Evolutionary conservation across 2,113 vertebrate species (phyloP).

Genomic region (Verasper variegatus): DNA sequence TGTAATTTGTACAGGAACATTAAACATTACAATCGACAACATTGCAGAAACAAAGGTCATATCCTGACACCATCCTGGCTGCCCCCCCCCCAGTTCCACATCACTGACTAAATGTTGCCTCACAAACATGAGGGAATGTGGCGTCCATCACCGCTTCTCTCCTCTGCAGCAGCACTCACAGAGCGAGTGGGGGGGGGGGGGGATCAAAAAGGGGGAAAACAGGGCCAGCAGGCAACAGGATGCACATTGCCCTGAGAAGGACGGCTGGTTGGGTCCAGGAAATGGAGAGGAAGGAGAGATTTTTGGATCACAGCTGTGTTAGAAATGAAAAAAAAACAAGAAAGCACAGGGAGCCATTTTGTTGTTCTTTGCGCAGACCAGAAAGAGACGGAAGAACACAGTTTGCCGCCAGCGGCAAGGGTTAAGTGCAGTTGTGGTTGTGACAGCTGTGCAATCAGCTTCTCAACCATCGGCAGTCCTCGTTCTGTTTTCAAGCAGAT

Average conservation of each 20-base stretch:
- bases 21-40: too few relatives aligned
- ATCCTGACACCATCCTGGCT: too few relatives aligned
- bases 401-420: slow-evolving; percentile 15
- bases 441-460: slow-evolving; percentile 6
- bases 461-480: not conserved
- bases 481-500: not conserved
- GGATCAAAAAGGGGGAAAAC: slow-evolving; percentile 61
- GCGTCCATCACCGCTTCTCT: slow-evolving; percentile 5
- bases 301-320: slow-evolving; percentile 70
- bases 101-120: not conserved
- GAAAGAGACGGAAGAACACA: slow-evolving; percentile 10
- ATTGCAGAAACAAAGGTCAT: too few relatives aligned
- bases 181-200: not conserved
- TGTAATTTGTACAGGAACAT: too few relatives aligned
- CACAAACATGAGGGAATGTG: not conserved
- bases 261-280: slow-evolving; percentile 75
- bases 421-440: slow-evolving; percentile 23
- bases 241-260: slow-evolving; percentile 77
- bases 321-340: slow-evolving; percentile 47
- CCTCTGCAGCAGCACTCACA: slow-evolving; percentile 7
- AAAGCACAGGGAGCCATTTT: slow-evolving; percentile 40
- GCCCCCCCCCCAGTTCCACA: not conserved
- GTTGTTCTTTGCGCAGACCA: slow-evolving; percentile 57
- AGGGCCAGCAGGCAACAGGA: slow-evolving; percentile 76
- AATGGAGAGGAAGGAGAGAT: slow-evolving; percentile 73